Evolutionary conservation across 2,888 invertebrate genomes (phyloP).

Genomic region (Tetropium fuscum): DNA sequence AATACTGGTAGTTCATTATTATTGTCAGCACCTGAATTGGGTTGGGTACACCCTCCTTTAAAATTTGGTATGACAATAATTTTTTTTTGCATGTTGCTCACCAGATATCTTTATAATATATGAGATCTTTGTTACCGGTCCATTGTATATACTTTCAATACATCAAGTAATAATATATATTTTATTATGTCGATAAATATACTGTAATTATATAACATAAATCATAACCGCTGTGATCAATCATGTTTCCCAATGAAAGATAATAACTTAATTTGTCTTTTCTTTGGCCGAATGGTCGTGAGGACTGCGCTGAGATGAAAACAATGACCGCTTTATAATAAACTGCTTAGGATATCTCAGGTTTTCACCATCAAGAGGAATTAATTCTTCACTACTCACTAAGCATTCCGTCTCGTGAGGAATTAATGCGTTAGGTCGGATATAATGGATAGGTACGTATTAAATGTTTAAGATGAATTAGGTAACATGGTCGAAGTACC

Average conservation of each 20-base stretch:
- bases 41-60: no score
- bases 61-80: no score
- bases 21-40: no score
- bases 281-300: slow-evolving; percentile 44
- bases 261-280: slow-evolving; percentile 60
- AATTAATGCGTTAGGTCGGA: slow-evolving; percentile 5
- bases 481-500: no score
- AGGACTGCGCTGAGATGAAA: slow-evolving; percentile 42
- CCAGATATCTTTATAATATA: no score
- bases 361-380: slow-evolving; percentile 42
- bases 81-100: no score
- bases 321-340: slow-evolving; percentile 53
- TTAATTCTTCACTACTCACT: slow-evolving; percentile 30
- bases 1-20: no score
- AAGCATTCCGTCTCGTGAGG: slow-evolving; percentile 7
- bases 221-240: slow-evolving; percentile 60
- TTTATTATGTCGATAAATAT: slow-evolving; percentile 46
- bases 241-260: slow-evolving; percentile 54
- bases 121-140: no score
- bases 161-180: slow-evolving; percentile 24
- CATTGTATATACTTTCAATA: no score
- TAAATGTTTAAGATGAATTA: no score
- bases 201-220: slow-evolving; percentile 58
- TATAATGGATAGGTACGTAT: slow-evolving; percentile 8
- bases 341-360: slow-evolving; percentile 41